Evolutionary conservation across 2,113 vertebrate genomes (phyloP).

Genomic region (Cyanoderma ruficeps): DNA sequence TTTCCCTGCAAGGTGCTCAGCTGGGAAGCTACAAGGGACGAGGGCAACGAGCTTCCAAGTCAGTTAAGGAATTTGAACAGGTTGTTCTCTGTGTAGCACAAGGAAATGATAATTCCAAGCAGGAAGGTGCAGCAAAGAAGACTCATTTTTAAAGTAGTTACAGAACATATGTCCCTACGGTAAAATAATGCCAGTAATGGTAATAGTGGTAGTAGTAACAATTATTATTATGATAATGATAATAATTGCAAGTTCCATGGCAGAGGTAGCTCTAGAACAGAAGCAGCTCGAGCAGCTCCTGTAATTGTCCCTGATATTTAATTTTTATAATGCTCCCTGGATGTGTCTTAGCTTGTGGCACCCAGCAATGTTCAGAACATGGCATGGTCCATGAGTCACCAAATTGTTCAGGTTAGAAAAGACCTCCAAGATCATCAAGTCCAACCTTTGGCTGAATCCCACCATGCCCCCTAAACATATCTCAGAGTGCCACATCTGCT

Average conservation of each 20-base stretch:
- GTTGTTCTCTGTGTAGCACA: background rate
- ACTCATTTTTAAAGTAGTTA: background rate
- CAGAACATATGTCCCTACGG: background rate
- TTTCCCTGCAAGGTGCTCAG: conserved; percentile 6
- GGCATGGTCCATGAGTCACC: background rate
- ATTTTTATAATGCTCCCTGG: background rate
- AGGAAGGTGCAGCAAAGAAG: background rate
- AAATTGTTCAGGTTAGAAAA: background rate
- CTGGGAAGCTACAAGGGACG: background rate
- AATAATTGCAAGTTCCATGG: background rate
- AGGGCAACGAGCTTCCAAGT: background rate
- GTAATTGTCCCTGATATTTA: background rate
- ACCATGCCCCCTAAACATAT: rapidly evolving
- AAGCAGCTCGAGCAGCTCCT: background rate
- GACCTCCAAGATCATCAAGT: background rate
- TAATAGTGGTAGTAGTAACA: background rate
- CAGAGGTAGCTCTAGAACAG: background rate
- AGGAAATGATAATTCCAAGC: background rate
- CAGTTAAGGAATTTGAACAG: background rate
- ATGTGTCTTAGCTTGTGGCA: background rate
- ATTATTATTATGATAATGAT: background rate
- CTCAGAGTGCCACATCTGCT: background rate
- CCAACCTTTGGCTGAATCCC: background rate
- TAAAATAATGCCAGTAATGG: background rate
- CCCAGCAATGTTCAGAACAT: background rate